These are phyloP conservation scores for Cydia splendana DNA, from an alignment of 1,140 invertebrate genomes.

Conservation along the genomic window DNA sequence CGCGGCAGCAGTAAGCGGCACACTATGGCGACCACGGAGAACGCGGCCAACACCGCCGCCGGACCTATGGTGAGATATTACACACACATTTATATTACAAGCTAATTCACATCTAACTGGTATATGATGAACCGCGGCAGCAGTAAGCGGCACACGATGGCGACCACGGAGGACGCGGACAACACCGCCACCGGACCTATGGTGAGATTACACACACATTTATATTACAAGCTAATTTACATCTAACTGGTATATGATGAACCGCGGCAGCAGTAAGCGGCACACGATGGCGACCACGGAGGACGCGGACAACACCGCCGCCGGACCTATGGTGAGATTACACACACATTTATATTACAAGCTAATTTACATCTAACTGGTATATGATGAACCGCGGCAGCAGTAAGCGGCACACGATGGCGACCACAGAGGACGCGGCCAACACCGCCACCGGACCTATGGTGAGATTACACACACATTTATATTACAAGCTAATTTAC, in stretches of 20 bases:
- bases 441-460: constrained; percentile 64
- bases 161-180: constrained; percentile 83
- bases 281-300: constrained; percentile 84
- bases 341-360: no score
- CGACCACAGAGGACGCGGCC: constrained; percentile 83
- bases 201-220: constrained; percentile 45
- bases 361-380: no score
- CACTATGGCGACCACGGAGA: constrained; percentile 84
- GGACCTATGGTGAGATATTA: constrained; percentile 54
- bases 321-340: constrained; percentile 56
- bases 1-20: constrained; percentile 85
- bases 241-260: constrained; percentile 89
- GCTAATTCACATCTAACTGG: no score
- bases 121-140: constrained; percentile 88
- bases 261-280: constrained; percentile 83
- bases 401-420: constrained; percentile 84
- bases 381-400: constrained; percentile 88
- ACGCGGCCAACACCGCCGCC: constrained; percentile 80
- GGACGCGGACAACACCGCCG: constrained; percentile 81
- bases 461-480: constrained; percentile 45
- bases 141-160: constrained; percentile 84
- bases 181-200: constrained; percentile 64
- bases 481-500: no score
- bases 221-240: no score
- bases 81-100: no score